A percentile compares a stretch with the other conserved stretches of the same genome.
phyloP scores from a whole-genome alignment of 2,888 invertebrate species.

The Ennomos erosarius region DNA sequence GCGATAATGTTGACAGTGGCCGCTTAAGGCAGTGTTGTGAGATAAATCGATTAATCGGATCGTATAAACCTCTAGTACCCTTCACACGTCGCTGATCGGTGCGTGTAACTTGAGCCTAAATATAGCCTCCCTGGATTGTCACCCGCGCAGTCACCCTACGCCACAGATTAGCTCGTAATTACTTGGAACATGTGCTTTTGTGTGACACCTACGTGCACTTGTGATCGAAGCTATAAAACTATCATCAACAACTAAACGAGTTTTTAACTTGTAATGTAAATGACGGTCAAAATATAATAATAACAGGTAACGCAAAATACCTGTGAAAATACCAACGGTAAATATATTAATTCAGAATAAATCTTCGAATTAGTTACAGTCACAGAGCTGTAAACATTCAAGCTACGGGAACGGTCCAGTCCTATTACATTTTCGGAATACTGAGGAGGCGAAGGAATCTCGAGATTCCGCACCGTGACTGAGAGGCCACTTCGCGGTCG shows the following conservation, averaged over 20 bases:
- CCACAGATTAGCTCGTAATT: conserved; percentile 42
- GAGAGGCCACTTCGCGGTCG: conserved; percentile 61
- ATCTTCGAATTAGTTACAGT: conserved; percentile 30
- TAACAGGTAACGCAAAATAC: background rate
- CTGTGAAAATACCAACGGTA: conserved; percentile 16
- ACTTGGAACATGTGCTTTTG: conserved; percentile 6
- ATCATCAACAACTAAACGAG: background rate
- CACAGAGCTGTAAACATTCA: conserved; percentile 25
- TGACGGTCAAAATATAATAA: background rate
- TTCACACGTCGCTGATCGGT: conserved; percentile 66
- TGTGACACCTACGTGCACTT: conserved; percentile 4
- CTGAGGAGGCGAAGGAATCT: conserved; percentile 42
- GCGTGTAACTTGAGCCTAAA: conserved; percentile 65
- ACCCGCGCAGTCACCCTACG: conserved; percentile 58
- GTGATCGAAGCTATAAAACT: background rate
- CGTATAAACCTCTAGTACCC: conserved; percentile 61
- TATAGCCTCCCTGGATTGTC: conserved; percentile 59
- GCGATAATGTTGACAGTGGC: conserved; percentile 58
- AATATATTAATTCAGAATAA: conserved; percentile 24
- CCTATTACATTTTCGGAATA: conserved; percentile 32
- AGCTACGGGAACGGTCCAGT: conserved; percentile 17
- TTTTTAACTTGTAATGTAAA: background rate
- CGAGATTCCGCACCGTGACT: conserved; percentile 54
- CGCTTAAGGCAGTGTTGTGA: conserved; percentile 60
- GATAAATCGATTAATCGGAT: conserved; percentile 64